phyloP scores from a whole-genome alignment of 2,797 vertebrate species.

The Thaleichthys pacificus region DNA sequence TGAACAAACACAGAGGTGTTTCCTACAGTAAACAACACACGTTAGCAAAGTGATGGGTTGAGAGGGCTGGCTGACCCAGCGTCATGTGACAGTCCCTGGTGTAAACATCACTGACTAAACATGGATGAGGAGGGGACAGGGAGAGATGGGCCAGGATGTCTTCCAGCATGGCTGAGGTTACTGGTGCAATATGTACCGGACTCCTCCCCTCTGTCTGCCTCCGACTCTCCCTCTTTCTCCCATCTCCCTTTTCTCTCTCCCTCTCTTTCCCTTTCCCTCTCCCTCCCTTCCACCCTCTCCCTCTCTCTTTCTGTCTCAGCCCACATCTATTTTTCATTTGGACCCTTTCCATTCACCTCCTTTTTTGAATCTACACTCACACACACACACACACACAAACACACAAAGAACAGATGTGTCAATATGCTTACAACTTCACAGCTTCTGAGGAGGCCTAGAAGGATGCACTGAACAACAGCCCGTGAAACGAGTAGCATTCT shows the following conservation, averaged over 20 bases:
- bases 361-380: not conserved
- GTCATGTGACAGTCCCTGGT: conserved; percentile 17
- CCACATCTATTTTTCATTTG: not conserved
- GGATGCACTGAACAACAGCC: too few species aligned
- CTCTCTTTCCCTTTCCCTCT: not conserved
- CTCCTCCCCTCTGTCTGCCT: too few species aligned
- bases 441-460: too few species aligned
- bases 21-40: not conserved
- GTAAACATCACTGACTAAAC: conserved; percentile 40
- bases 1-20: too few species aligned
- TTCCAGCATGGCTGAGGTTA: not conserved
- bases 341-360: too few species aligned
- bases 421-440: too few species aligned
- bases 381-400: not conserved
- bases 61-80: conserved; percentile 17
- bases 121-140: not conserved
- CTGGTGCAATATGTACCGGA: not conserved
- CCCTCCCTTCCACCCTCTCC: not conserved
- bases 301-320: not conserved
- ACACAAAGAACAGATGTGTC: not conserved
- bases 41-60: not conserved
- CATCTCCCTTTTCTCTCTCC: not conserved
- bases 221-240: not conserved
- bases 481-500: too few species aligned
- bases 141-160: not conserved